Evolutionary conservation across 2,797 vertebrate genomes (phyloP).

Genomic region (Hippocampus kuda): DNA sequence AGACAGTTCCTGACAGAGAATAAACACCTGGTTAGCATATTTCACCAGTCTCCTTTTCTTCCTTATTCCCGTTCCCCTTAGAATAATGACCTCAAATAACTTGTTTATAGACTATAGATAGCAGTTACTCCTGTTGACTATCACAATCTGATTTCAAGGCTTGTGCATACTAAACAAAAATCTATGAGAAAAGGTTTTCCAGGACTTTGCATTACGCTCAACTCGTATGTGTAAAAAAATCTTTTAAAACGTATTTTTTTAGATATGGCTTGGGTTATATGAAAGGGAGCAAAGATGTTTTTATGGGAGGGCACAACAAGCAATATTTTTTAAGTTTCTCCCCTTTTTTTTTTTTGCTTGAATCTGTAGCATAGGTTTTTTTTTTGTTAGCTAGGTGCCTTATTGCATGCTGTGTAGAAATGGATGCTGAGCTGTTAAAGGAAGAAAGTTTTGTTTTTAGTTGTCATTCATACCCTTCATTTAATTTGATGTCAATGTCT

Average conservation of each 20-base stretch:
- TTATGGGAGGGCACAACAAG: conserved; percentile 70
- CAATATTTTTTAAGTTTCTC: conserved; percentile 55
- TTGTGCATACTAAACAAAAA: conserved; percentile 65
- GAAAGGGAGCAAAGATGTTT: conserved; percentile 72
- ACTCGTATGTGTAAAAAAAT: conserved; percentile 71
- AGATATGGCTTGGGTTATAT: conserved; percentile 70
- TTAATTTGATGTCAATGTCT: conserved; percentile 68
- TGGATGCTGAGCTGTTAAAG: conserved; percentile 72
- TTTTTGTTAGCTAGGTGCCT: conserved; percentile 82
- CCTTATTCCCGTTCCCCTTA: conserved; percentile 46
- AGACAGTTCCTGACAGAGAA: conserved; percentile 56
- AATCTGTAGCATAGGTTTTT: conserved; percentile 72
- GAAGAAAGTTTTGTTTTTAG: conserved; percentile 50
- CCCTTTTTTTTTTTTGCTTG: conserved; percentile 66
- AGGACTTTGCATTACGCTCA: conserved; percentile 59
- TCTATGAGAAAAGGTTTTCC: conserved; percentile 45
- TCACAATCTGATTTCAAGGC: conserved; percentile 52
- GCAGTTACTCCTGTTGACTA: conserved; percentile 50
- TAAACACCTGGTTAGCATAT: conserved; percentile 59
- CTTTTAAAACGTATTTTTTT: conserved; percentile 81
- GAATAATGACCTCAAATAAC: conserved; percentile 45
- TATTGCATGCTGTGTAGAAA: conserved; percentile 79
- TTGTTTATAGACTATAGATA: conserved; percentile 60
- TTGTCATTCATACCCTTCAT: conserved; percentile 69
- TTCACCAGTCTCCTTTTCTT: conserved; percentile 59